Base-by-base conservation (phyloP, 2,888 invertebrate genomes). In the Ganaspis brasiliensis region DNA sequence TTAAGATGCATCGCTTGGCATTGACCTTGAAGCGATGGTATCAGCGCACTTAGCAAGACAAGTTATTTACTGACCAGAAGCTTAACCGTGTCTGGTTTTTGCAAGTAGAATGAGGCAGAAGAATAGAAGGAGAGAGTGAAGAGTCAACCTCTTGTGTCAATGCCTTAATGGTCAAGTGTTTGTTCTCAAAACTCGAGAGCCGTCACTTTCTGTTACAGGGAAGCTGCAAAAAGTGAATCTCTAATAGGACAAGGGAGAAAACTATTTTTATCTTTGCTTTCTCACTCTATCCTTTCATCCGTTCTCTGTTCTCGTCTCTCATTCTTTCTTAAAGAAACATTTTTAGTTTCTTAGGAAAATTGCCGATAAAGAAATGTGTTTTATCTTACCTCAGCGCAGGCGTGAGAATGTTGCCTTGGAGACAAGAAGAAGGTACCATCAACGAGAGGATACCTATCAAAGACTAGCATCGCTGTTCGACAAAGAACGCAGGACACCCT, bases 391-490 rank as follows among this genome's bases (percentile, higher is more conserved):
- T 97, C 97, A 84, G 97, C 95, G 90, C 97, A 97, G 87, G 95
- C 94, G 90, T 95, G 95, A 88, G 96, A 96, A 92, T 98, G 98
- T 89, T 98, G 97, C 83, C 96, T 95, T 40, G 99, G 98, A 87
- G 98, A 98, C 79, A 99, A 94, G 94, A 99, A 99, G 94, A 99
- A 98, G 45, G 98, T 98, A 76, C 99, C 99, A 91, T 99, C 99
- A 59, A 99, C 96, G 85, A 99, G 93, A 0, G 99, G 99, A 92
- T 99, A 99, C 89, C 98, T 95, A 93, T 99, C 99, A 93, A 98
- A 99, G 78, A 99, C 98, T 83, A 96, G 94, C 94, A 99, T 94
- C 78, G 96, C 95, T 74, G 96, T 96, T 88, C 97, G 96, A 93
- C 99, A 98, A 84, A 96, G 94, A 82, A 97, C 96, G 92, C 96